These are phyloP conservation scores for Spilarctia lutea DNA, from an alignment of 2,888 invertebrate species.

Conservation along the genomic window DNA sequence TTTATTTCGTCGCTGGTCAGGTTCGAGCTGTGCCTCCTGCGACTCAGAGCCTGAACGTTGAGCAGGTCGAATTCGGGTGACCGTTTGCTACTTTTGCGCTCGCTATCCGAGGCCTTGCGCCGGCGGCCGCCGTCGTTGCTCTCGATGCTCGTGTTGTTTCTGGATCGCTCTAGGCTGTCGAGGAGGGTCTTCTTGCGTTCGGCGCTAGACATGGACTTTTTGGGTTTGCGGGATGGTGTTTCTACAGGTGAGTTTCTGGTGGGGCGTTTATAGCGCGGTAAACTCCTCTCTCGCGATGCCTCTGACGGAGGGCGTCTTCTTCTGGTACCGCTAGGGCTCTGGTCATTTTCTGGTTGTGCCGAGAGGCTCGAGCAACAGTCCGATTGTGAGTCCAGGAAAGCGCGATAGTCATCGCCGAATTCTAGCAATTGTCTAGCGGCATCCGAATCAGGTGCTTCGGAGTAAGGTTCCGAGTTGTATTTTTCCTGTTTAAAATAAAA, in stretches of 20 bases:
- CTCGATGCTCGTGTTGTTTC: constrained; percentile 82
- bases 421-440: constrained; percentile 93
- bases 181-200: constrained; percentile 82
- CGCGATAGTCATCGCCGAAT: constrained; percentile 96
- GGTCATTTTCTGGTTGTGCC: constrained; percentile 85
- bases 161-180: constrained; percentile 80
- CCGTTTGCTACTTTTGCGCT: constrained; percentile 76
- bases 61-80: constrained; percentile 81
- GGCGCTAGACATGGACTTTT: constrained; percentile 83
- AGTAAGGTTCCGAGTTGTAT: constrained; percentile 96
- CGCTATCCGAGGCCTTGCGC: constrained; percentile 75
- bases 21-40: constrained; percentile 81
- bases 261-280: constrained; percentile 76
- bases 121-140: constrained; percentile 78
- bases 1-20: constrained; percentile 83
- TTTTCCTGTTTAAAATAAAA: constrained; percentile 89
- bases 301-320: constrained; percentile 80
- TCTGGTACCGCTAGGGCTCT: constrained; percentile 73
- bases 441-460: constrained; percentile 94
- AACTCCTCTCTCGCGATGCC: constrained; percentile 67
- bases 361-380: constrained; percentile 94
- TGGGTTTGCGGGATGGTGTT: constrained; percentile 77
- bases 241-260: constrained; percentile 75
- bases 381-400: constrained; percentile 95
- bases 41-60: constrained; percentile 76